phyloP scores from a whole-genome alignment of 2,797 vertebrate species.

The Melanotaenia parkinsoni region DNA sequence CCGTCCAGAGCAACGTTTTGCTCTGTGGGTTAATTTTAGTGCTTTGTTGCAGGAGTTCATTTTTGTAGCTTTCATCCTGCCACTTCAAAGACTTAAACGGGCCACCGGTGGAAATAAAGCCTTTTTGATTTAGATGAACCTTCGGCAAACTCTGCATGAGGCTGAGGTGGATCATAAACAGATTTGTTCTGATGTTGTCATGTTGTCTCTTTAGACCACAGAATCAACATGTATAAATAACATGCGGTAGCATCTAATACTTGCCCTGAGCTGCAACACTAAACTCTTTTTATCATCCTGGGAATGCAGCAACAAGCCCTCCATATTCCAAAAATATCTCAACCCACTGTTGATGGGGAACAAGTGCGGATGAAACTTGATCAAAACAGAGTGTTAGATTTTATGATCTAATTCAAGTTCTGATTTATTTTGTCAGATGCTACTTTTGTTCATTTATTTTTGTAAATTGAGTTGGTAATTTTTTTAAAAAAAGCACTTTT shows the following conservation, averaged over 20 bases:
- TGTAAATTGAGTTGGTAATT: background rate
- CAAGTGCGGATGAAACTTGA: constrained; percentile 48
- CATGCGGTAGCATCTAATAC: background rate
- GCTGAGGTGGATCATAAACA: background rate
- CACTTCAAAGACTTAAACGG: constrained; percentile 19
- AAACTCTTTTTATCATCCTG: background rate
- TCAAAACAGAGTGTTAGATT: constrained; percentile 14
- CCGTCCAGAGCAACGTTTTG: constrained; percentile 2
- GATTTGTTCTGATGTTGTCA: constrained; percentile 4
- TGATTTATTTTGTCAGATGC: constrained; percentile 11
- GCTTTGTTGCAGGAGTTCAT: background rate
- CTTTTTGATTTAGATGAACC: background rate
- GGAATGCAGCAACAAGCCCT: constrained; percentile 1
- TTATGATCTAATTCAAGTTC: constrained; percentile 42
- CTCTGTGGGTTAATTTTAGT: constrained; percentile 1
- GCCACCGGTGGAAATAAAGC: background rate
- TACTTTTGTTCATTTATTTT: background rate
- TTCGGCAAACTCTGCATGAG: background rate
- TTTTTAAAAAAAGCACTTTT: no score
- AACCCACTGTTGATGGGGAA: background rate
- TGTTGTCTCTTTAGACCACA: background rate
- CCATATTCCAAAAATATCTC: constrained; percentile 19
- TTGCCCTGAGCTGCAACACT: background rate
- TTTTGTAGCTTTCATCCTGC: constrained; percentile 15
- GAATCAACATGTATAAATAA: background rate